phyloP scores from a whole-genome alignment of 1,140 invertebrate species.

The Hesperophylax magnus region DNA sequence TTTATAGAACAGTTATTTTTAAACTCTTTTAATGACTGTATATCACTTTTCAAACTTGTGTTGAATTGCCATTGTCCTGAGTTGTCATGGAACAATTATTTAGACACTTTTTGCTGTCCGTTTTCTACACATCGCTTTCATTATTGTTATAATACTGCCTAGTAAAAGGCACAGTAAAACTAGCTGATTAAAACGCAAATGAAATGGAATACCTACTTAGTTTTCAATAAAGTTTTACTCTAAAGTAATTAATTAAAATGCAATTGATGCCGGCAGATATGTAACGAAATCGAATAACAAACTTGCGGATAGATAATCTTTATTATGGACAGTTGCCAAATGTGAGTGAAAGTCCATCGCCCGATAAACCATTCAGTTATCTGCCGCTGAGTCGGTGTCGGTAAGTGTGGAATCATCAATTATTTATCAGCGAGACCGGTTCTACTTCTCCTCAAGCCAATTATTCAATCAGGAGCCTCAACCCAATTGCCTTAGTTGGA shows the following conservation, averaged over 20 bases:
- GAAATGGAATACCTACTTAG: too few species aligned
- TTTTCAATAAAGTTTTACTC: too few species aligned
- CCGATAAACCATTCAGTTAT: background rate
- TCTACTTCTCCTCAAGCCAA: background rate
- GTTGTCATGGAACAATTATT: too few species aligned
- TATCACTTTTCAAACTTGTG: too few species aligned
- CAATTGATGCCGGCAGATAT: background rate
- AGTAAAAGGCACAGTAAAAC: too few species aligned
- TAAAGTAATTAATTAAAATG: background rate
- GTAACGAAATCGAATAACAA: background rate
- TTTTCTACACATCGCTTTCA: too few species aligned
- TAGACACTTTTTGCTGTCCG: too few species aligned
- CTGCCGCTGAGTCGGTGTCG: constrained; percentile 1
- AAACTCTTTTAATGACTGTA: too few species aligned
- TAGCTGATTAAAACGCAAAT: too few species aligned
- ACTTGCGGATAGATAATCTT: background rate
- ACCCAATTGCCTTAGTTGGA: constrained; percentile 3
- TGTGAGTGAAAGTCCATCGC: constrained; percentile 2
- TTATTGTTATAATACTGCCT: too few species aligned
- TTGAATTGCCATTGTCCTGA: too few species aligned
- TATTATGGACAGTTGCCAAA: constrained; percentile 12
- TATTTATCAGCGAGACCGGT: background rate
- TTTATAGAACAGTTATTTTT: too few species aligned
- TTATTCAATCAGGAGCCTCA: constrained; percentile 8
- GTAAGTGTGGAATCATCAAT: constrained; percentile 8